phyloP scores from a whole-genome alignment of 2,113 vertebrate species.

The Callopanchax toddi region DNA sequence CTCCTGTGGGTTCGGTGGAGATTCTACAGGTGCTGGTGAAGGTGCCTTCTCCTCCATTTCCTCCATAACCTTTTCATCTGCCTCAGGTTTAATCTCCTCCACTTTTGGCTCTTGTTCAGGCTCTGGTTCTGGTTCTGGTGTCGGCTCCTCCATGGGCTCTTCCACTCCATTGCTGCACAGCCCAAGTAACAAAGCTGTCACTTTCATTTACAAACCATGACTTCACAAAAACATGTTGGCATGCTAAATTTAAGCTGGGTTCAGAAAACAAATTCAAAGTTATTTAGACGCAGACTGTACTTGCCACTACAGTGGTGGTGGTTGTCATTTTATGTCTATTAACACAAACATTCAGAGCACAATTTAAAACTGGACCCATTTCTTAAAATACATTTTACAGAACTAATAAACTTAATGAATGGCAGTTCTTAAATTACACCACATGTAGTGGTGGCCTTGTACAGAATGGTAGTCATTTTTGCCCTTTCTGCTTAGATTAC shows the following conservation, averaged over 20 bases:
- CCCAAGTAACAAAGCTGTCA: constrained; percentile 3
- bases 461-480: no score
- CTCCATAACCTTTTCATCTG: constrained; percentile 89
- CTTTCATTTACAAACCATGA: neutral
- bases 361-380: no score
- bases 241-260: neutral
- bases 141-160: constrained; percentile 77
- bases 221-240: no score
- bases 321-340: no score
- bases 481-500: neutral
- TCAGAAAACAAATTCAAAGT: neutral
- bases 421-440: no score
- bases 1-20: constrained; percentile 87
- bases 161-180: constrained; percentile 76
- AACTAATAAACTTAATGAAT: no score
- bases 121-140: constrained; percentile 71
- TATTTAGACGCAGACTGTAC: no score
- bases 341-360: no score
- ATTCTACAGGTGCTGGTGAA: constrained; percentile 89
- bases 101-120: constrained; percentile 80
- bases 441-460: no score
- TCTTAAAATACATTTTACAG: no score
- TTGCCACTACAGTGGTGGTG: no score
- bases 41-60: constrained; percentile 91
- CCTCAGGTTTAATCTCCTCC: constrained; percentile 87